These are phyloP conservation scores for Drosophila nikananu DNA, from an alignment of 1,140 invertebrate genomes.

Conservation along the genomic window DNA sequence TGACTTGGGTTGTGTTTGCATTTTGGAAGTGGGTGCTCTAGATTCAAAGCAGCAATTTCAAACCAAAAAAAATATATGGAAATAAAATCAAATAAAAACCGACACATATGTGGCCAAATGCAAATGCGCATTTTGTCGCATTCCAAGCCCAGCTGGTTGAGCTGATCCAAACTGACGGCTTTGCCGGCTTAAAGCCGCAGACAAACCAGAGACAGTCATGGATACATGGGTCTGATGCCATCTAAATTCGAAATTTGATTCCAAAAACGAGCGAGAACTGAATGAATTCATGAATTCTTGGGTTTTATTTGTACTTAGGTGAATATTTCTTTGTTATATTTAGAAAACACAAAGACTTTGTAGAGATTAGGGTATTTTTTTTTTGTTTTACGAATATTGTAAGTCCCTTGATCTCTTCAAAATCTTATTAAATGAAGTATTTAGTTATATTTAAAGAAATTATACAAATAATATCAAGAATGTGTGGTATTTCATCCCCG, in stretches of 20 bases:
- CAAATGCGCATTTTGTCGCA: conserved; percentile 57
- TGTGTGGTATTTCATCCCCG: background rate
- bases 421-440: no score
- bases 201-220: conserved; percentile 31
- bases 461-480: background rate
- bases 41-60: conserved; percentile 31
- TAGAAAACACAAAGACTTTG: background rate
- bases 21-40: conserved; percentile 28
- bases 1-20: conserved; percentile 9
- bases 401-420: background rate
- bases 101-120: conserved; percentile 50
- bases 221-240: conserved; percentile 30
- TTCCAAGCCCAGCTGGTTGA: conserved; percentile 54
- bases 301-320: background rate
- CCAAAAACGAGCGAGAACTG: conserved; percentile 13
- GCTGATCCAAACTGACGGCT: conserved; percentile 13
- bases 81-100: conserved; percentile 33
- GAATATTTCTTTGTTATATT: background rate
- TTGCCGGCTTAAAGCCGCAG: conserved; percentile 37
- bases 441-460: background rate
- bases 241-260: conserved; percentile 39
- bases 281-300: conserved; percentile 1
- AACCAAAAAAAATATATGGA: background rate
- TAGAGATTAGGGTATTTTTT: no score
- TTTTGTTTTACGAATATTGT: background rate